Base-by-base conservation (phyloP, 1,140 invertebrate genomes). In the Yoshiicerus persimilis region DNA sequence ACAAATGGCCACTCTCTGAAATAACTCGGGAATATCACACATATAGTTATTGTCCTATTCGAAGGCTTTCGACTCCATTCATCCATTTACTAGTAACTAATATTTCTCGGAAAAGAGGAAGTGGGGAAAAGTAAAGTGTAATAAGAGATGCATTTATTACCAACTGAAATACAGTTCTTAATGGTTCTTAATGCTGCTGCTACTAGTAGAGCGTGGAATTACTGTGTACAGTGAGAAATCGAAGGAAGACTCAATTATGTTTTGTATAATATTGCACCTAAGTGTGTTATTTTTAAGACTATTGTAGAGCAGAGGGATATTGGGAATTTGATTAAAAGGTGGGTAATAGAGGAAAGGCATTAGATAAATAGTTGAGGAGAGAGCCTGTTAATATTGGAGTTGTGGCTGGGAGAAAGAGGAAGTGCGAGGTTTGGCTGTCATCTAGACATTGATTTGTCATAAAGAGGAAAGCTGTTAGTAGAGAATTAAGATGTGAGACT, bases 401-500 rank as follows among this genome's bases (percentile, higher is more conserved):
- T 8, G 36, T 6, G 8, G 23, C n/a, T n/a, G 20, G 64, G 77
- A 23, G 5, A 2, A 66, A 66, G 27, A 23, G 6, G 30, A 25
- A 36, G 75, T 20, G 70, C 3, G 32, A 36, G 32, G 30, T 32
- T 75, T 66, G 87, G 32, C 23, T 89, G 86, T 87, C 86, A 87
- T 89, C 20, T 87, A 88, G 85, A 87, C 90, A 90, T 90, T 89
- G 90, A 90, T 90, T 89, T 89, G 75, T 85, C 89, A 90, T 89
- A 90, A 90, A 90, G 84, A 64, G 87, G 87, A 90, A 90, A 88
- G 89, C 88, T 41, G 20, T 27, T n/a, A 20, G 41, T n/a, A 8
- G 41, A 85, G 75, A 89, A 90, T 89, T 89, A 89, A 90, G 87
- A 89, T 56, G 62, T 88, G 88, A 39, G 41, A 84, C 66, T 47